phyloP scores from a whole-genome alignment of 2,888 invertebrate species.

The Callinectes sapidus region DNA sequence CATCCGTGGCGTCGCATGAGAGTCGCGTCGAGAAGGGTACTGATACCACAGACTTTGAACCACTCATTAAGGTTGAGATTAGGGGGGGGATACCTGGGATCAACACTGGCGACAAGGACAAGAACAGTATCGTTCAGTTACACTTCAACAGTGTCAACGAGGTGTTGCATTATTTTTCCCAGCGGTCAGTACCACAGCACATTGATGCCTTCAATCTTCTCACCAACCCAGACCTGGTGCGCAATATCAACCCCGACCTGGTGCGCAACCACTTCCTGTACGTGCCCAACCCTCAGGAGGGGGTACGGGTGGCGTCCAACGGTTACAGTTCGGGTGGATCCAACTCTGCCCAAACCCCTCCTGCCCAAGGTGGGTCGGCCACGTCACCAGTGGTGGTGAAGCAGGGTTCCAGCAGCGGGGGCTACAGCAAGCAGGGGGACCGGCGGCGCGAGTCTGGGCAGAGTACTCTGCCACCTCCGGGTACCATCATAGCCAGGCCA shows the following conservation, averaged over 20 bases:
- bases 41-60: constrained; percentile 71
- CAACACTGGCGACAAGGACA: constrained; percentile 70
- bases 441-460: constrained; percentile 63
- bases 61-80: constrained; percentile 71
- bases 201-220: constrained; percentile 72
- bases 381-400: constrained; percentile 66
- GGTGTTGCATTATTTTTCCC: constrained; percentile 72
- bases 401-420: constrained; percentile 59
- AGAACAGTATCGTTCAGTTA: constrained; percentile 70
- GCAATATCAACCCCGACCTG: constrained; percentile 72
- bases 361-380: constrained; percentile 58
- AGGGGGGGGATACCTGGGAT: constrained; percentile 71
- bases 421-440: constrained; percentile 60
- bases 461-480: constrained; percentile 63
- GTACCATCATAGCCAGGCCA: constrained; percentile 77
- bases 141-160: constrained; percentile 72
- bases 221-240: constrained; percentile 71
- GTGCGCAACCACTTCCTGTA: constrained; percentile 72
- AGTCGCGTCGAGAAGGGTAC: constrained; percentile 70
- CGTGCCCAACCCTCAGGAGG: constrained; percentile 72
- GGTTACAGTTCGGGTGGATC: constrained; percentile 70
- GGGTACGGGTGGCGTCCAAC: constrained; percentile 70
- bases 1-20: constrained; percentile 70
- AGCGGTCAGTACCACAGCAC: constrained; percentile 71
- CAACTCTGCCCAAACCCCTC: constrained; percentile 68